phyloP scores from a whole-genome alignment of 2,888 invertebrate genomes.

The Agrilus cyanescens region DNA sequence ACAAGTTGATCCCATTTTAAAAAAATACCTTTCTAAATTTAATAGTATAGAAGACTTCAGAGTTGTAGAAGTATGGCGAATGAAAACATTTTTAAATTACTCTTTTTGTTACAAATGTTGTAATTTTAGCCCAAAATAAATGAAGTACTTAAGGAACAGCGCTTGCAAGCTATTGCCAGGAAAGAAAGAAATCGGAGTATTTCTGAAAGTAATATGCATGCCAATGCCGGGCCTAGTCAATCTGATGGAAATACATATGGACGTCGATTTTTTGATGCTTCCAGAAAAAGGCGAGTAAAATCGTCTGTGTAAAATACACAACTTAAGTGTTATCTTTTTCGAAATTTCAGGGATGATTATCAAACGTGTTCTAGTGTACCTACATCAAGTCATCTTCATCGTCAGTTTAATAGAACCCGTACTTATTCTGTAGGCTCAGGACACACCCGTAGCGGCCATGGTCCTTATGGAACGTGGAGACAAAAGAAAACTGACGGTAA shows the following conservation, averaged over 20 bases:
- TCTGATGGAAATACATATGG: slow-evolving; percentile 12
- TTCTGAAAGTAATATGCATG: slow-evolving; percentile 42
- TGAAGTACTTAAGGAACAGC: slow-evolving; percentile 40
- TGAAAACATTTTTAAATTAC: neutral
- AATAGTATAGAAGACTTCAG: slow-evolving; percentile 84
- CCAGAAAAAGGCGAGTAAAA: slow-evolving; percentile 14
- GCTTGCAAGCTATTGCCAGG: slow-evolving; percentile 26
- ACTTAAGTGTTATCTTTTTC: neutral
- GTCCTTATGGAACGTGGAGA: slow-evolving; percentile 30
- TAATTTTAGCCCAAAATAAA: slow-evolving; percentile 46
- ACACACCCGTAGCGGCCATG: slow-evolving; percentile 24
- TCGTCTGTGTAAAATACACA: neutral
- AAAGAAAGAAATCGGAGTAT: slow-evolving; percentile 52
- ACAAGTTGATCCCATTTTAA: slow-evolving; percentile 60
- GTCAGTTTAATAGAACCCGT: slow-evolving; percentile 24
- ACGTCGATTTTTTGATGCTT: slow-evolving; percentile 15
- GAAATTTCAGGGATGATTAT: slow-evolving; percentile 10
- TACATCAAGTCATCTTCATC: slow-evolving; percentile 25
- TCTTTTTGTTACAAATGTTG: neutral
- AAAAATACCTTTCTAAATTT: slow-evolving; percentile 63
- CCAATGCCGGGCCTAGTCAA: slow-evolving; percentile 4
- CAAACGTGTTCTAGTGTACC: slow-evolving; percentile 34
- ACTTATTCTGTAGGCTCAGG: slow-evolving; percentile 34
- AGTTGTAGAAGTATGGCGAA: slow-evolving; percentile 57
- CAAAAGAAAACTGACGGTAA: slow-evolving; percentile 24